Evolutionary conservation across 1,140 invertebrate genomes (phyloP), one percentile per base, ranked within the genome.

Genomic region (Drosophila prosaltans): DNA sequence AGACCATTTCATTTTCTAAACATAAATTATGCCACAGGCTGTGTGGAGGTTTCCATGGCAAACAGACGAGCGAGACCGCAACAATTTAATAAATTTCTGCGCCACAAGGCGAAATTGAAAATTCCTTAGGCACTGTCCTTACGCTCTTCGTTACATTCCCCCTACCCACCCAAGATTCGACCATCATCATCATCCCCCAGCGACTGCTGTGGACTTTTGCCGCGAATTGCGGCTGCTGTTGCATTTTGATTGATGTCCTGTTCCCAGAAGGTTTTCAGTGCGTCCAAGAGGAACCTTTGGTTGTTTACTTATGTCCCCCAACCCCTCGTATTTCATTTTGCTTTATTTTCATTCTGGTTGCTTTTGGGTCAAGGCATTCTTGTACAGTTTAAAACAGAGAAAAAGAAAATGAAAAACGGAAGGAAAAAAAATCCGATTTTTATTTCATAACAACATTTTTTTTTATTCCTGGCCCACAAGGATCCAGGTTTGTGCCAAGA

Each of bases 181-280:
- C 9, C n/a, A 39, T 21, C 40, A 41, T 9, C 24, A 39, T 21
- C 40, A 41, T 9, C 24, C 65, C 16, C n/a, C 8, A 65, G 21
- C 21, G 39, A 24, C 24, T 39, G n/a, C n/a, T 61, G 30, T 24
- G 45, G 45, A 26, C 21, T 26, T 24, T 10, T 26, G 21, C 45
- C 32, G 57, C 57, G 57, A 59, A 59, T 57, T 43, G 41, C 39
- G 32, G 39, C 66, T 58, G 59, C 55, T 57, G 41, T 39, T 66
- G 67, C 67, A 59, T 88, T 86, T 83, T 86, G 84, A 88, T 88
- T 88, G 83, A 88, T 88, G 80, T 89, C 76, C 84, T 83, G 66
- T 61, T 69, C 74, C 43, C 75, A 69, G 63, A 62, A 61, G 43
- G 60, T 54, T 60, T 43, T 60, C 26, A 70, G 70, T 54, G 55